A percentile compares a stretch with the other conserved stretches of the same genome.
These are phyloP conservation scores for Egretta garzetta DNA, from an alignment of 2,113 vertebrate genomes.

Conservation along the genomic window DNA sequence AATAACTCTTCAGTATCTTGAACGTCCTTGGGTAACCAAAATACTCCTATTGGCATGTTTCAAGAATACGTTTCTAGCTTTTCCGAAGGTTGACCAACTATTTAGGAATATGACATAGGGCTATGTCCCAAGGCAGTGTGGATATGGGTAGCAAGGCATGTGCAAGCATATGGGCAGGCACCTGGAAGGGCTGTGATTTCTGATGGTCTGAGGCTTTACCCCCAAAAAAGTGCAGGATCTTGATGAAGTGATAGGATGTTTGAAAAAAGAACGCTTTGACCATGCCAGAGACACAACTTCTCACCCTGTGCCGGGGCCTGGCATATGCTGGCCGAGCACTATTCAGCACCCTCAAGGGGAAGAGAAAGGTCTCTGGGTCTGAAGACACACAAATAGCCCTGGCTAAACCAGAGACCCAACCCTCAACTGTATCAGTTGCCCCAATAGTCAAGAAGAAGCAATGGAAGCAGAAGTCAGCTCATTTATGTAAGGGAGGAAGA, in stretches of 20 bases:
- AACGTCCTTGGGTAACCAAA: background rate
- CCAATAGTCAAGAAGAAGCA: background rate
- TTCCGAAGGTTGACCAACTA: background rate
- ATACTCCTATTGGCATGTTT: background rate
- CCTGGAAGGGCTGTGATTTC: background rate
- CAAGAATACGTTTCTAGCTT: background rate
- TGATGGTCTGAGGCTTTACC: background rate
- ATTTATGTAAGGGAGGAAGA: background rate
- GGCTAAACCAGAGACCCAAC: background rate
- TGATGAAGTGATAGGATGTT: background rate
- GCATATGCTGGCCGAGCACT: background rate
- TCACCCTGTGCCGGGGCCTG: background rate
- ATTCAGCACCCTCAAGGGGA: background rate
- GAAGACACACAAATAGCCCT: no score
- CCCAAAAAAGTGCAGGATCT: background rate
- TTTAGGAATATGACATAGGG: background rate
- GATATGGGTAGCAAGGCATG: background rate
- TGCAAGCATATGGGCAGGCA: background rate
- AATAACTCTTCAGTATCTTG: background rate
- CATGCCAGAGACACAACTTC: background rate
- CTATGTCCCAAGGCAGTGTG: background rate
- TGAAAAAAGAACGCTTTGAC: background rate
- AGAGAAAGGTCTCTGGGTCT: background rate
- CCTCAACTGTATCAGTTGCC: accelerated
- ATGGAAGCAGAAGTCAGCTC: background rate